Evolutionary conservation across 2,113 vertebrate genomes (phyloP).

Genomic region (Bettongia penicillata): DNA sequence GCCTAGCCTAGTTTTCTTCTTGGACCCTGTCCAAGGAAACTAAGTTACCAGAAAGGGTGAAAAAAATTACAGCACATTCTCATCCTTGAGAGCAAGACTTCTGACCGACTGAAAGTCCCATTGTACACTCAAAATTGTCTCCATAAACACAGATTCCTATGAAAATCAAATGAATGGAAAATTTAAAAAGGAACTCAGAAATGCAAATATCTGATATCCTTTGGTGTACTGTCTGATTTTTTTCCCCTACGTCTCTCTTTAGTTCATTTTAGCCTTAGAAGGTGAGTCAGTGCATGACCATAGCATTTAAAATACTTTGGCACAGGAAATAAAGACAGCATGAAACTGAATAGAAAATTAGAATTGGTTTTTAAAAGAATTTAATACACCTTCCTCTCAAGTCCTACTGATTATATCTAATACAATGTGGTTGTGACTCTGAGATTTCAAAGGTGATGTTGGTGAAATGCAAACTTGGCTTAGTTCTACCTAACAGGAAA

Average conservation of each 20-base stretch:
- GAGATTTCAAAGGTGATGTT: not conserved
- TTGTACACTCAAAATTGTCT: not conserved
- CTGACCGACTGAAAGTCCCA: not conserved
- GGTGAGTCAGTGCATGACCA: not conserved
- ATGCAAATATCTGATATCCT: not conserved
- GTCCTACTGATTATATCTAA: not conserved
- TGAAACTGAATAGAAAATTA: not conserved
- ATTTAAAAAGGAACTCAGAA: not conserved
- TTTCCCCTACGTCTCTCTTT: not conserved
- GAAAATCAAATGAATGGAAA: not conserved
- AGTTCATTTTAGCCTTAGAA: not conserved
- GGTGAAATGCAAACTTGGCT: not conserved
- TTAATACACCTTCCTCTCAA: not conserved
- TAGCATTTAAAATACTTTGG: not conserved
- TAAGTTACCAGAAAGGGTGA: not conserved
- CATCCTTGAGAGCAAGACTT: not conserved
- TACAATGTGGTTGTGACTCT: not conserved
- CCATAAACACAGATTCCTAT: not conserved
- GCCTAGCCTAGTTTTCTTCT: not conserved
- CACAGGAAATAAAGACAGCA: not conserved
- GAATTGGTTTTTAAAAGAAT: slow-evolving; percentile 20
- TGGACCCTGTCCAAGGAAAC: not conserved
- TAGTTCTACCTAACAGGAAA: not conserved
- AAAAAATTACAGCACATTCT: not conserved
- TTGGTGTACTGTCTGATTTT: not conserved